phyloP scores from a whole-genome alignment of 2,797 vertebrate species.

The Gila robusta region DNA sequence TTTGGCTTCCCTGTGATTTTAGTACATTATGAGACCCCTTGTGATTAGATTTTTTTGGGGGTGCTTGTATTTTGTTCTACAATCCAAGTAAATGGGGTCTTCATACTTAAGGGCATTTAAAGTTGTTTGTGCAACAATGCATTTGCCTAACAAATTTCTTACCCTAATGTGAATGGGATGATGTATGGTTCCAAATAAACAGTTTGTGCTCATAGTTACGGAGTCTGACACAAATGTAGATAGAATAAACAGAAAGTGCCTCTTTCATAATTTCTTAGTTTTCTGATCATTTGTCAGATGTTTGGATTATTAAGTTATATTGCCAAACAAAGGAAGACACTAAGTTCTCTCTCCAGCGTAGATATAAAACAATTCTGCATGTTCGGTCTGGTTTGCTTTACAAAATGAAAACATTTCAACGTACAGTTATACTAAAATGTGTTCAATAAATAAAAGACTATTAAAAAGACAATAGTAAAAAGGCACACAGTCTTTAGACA shows the following conservation, averaged over 20 bases:
- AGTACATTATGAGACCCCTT: slow-evolving; percentile 14
- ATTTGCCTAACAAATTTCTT: background rate
- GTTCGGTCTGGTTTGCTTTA: slow-evolving; percentile 69
- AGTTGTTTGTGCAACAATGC: slow-evolving; percentile 40
- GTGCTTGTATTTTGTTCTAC: background rate
- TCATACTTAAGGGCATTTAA: slow-evolving; percentile 18
- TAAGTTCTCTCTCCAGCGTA: slow-evolving; percentile 77
- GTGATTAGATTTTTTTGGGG: background rate
- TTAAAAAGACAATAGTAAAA: slow-evolving; percentile 97
- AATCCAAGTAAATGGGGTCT: background rate
- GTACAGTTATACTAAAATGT: slow-evolving; percentile 82
- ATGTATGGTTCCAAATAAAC: slow-evolving; percentile 22
- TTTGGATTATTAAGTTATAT: slow-evolving; percentile 84
- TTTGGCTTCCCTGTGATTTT: slow-evolving; percentile 42
- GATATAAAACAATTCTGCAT: slow-evolving; percentile 82
- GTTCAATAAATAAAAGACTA: slow-evolving; percentile 88
- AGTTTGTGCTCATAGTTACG: slow-evolving; percentile 51
- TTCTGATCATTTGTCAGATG: slow-evolving; percentile 72
- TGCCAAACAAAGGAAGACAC: slow-evolving; percentile 96
- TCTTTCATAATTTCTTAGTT: slow-evolving; percentile 63
- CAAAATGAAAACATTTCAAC: slow-evolving; percentile 75
- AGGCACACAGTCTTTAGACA: slow-evolving; percentile 99
- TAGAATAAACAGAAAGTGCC: slow-evolving; percentile 63
- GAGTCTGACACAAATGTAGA: slow-evolving; percentile 32
- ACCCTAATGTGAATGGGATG: slow-evolving; percentile 29